phyloP scores from a whole-genome alignment of 2,113 vertebrate genomes.

The Dissostichus mawsoni region DNA sequence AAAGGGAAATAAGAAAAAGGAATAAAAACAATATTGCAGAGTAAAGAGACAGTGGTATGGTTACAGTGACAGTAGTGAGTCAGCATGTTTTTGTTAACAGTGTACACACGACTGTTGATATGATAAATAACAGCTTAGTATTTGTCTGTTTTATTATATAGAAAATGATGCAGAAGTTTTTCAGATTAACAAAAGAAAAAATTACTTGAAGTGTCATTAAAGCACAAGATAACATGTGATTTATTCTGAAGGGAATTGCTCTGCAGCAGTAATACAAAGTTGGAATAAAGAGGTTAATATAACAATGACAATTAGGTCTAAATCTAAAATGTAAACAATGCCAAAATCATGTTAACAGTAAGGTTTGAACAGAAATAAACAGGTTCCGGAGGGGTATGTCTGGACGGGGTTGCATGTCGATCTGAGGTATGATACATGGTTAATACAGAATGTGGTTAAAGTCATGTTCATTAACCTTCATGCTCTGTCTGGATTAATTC shows the following conservation, averaged over 20 bases:
- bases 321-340: not conserved
- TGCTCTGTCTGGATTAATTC: conserved; percentile 43
- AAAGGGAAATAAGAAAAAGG: too few species aligned
- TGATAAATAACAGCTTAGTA: too few species aligned
- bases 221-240: not conserved
- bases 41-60: too few species aligned
- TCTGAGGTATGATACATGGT: too few species aligned
- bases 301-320: not conserved
- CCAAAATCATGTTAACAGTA: not conserved
- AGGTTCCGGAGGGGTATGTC: not conserved
- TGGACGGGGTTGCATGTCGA: not conserved
- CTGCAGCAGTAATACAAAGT: not conserved
- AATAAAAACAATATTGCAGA: too few species aligned
- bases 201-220: not conserved
- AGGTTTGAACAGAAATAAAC: not conserved
- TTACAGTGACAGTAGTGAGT: too few species aligned
- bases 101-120: too few species aligned
- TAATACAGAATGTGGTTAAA: not conserved
- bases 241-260: not conserved
- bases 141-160: too few species aligned
- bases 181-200: too few species aligned
- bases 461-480: not conserved
- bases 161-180: too few species aligned
- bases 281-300: not conserved
- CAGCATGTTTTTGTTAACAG: too few species aligned